Evolutionary conservation across 2,888 invertebrate genomes (phyloP), one percentile per base, ranked within the genome.

Genomic region (Luperina nickerlii): DNA sequence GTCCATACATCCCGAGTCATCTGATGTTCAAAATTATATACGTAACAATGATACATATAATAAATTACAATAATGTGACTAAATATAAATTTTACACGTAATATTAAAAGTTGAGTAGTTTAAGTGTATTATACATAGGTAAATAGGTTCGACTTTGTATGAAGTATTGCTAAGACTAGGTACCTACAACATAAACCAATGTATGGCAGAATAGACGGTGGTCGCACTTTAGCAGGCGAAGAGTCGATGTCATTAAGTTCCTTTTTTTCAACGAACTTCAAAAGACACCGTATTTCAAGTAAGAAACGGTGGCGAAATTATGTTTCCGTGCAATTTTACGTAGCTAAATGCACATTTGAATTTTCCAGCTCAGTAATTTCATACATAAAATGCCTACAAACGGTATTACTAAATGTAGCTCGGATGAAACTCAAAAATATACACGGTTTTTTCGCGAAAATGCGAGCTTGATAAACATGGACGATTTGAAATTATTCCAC

Each of bases 11-110:
- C 93, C 93, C 91, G 92, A 95, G 93, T 96, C 95, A 96, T 96
- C 95, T 93, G 94, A 96, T 96, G 96, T 97, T 96, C 97, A 97
- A 97, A 97, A 96, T 96, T 96, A 97, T 96, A 97, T 97, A 97
- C 97, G 97, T 97, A 97, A 97, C 95, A 92, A 95, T 95, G 95
- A 96, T 95, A 96, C 97, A 96, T 96, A 96, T 97, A 96, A 95
- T 95, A 93, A 95, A 95, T 94, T 94, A 95, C 96, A 96, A 96
- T 96, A 96, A 96, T 96, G 95, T 96, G 96, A 96, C 96, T 96
- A 96, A 96, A 95, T 95, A 94, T 96, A 96, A 96, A 95, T 95
- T 96, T 96, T 96, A 96, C 96, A 96, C 95, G 94, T 97, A 96
- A 96, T 95, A 95, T 94, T 96, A 94, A 96, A 95, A 94, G 94